phyloP scores from a whole-genome alignment of 2,888 invertebrate genomes.

The Tholera decimalis region DNA sequence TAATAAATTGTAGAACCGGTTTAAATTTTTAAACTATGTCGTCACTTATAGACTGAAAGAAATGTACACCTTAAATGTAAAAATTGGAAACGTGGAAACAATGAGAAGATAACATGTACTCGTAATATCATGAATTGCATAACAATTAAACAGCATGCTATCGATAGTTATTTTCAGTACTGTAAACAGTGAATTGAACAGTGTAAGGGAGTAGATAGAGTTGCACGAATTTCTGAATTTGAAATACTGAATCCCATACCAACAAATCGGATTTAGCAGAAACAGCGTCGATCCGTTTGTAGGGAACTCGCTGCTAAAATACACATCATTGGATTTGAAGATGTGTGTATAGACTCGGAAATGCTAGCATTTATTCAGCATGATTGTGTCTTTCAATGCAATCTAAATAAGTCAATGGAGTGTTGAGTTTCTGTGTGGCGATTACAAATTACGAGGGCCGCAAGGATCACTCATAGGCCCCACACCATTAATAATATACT shows the following conservation, averaged over 20 bases:
- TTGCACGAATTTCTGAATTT: constrained; percentile 35
- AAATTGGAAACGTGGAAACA: not conserved
- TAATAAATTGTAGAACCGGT: not conserved
- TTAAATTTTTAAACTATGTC: not conserved
- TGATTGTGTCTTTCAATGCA: constrained; percentile 21
- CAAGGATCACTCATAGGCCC: constrained; percentile 41
- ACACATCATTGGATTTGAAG: constrained; percentile 47
- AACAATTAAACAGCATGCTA: not conserved
- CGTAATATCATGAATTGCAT: not conserved
- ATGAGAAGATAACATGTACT: not conserved
- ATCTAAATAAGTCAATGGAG: constrained; percentile 20
- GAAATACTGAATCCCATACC: constrained; percentile 43
- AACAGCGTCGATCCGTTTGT: constrained; percentile 56
- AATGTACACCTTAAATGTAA: not conserved
- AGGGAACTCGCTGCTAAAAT: constrained; percentile 47
- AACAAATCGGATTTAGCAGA: constrained; percentile 60
- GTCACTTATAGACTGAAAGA: not conserved
- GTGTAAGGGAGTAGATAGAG: constrained; percentile 8
- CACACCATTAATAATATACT: constrained; percentile 33
- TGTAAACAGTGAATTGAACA: constrained; percentile 5
- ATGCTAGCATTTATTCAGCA: constrained; percentile 1
- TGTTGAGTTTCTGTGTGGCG: constrained; percentile 24
- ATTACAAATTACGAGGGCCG: constrained; percentile 47
- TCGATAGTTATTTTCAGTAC: constrained; percentile 1
- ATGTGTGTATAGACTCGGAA: constrained; percentile 29